Percentiles rank a stretch among this genome's conserved stretches.
These are phyloP conservation scores for Aurelia aurita DNA, from an alignment of 30 jellyfish, hydroid and myxozoan species.

Conservation along the genomic window DNA sequence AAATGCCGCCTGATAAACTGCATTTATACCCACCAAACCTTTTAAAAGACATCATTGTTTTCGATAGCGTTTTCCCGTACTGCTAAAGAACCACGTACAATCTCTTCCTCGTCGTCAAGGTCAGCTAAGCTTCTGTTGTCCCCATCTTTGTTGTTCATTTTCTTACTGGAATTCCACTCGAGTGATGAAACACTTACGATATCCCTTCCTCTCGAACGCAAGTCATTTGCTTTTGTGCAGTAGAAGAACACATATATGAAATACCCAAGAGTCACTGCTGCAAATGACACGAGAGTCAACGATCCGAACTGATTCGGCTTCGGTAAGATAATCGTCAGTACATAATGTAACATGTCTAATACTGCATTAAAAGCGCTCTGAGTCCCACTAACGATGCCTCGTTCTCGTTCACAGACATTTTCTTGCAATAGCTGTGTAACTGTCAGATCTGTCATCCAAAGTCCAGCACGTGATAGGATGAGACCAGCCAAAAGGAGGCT, in stretches of 20 bases:
- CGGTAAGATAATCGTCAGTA: conserved; percentile 79
- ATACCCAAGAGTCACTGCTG: conserved; percentile 78
- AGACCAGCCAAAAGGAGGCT: conserved; percentile 88
- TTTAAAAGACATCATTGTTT: not conserved
- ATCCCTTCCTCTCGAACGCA: conserved; percentile 44
- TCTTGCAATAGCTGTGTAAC: conserved; percentile 98
- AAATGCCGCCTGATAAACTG: too few species aligned
- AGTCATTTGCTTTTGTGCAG: conserved; percentile 24
- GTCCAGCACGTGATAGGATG: conserved; percentile 91
- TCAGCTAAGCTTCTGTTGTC: conserved; percentile 41
- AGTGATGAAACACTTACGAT: conserved; percentile 53
- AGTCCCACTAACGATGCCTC: conserved; percentile 98
- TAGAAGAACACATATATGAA: conserved; percentile 67
- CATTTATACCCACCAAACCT: too few species aligned
- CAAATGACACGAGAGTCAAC: conserved; percentile 80
- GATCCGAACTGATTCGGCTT: conserved; percentile 88
- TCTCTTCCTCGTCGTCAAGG: conserved; percentile 65
- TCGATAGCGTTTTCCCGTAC: not conserved
- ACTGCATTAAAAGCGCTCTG: conserved; percentile 93
- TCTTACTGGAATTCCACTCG: conserved; percentile 38
- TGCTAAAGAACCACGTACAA: conserved; percentile 39
- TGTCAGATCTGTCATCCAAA: conserved; percentile 98
- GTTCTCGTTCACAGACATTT: conserved; percentile 80
- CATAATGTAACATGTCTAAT: conserved; percentile 87
- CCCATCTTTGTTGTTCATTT: conserved; percentile 16